phyloP scores from a whole-genome alignment of 2,797 vertebrate genomes.

The Gambelia wislizenii region DNA sequence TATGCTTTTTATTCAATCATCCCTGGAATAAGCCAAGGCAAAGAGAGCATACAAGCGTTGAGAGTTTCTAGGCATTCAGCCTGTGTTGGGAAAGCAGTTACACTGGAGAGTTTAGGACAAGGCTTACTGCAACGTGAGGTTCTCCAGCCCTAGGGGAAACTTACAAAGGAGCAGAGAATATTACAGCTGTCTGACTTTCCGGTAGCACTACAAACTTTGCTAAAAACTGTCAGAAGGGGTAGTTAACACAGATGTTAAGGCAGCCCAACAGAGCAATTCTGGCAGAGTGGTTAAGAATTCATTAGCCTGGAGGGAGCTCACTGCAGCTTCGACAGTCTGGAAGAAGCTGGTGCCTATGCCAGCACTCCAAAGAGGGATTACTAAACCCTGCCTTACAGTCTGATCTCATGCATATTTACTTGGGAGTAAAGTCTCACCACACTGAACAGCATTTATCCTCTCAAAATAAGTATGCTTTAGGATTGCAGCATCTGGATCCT shows the following conservation, averaged over 20 bases:
- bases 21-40: neutral
- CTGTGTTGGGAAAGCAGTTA: constrained; percentile 1
- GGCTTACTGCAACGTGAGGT: neutral
- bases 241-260: neutral
- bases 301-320: neutral
- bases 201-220: neutral
- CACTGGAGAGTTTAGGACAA: neutral
- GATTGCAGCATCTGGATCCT: neutral
- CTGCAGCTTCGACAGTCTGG: neutral
- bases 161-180: neutral
- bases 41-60: neutral
- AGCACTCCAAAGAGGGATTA: neutral
- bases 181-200: neutral
- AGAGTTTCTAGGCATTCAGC: neutral
- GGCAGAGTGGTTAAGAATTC: neutral
- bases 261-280: neutral
- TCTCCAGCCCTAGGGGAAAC: neutral
- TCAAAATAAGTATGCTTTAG: neutral
- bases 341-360: neutral
- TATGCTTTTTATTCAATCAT: constrained; percentile 24
- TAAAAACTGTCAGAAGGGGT: neutral
- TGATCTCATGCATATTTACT: neutral
- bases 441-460: neutral
- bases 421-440: neutral
- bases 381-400: neutral